phyloP scores from a whole-genome alignment of 2,797 vertebrate genomes.

The Lutjanus campechanus region DNA sequence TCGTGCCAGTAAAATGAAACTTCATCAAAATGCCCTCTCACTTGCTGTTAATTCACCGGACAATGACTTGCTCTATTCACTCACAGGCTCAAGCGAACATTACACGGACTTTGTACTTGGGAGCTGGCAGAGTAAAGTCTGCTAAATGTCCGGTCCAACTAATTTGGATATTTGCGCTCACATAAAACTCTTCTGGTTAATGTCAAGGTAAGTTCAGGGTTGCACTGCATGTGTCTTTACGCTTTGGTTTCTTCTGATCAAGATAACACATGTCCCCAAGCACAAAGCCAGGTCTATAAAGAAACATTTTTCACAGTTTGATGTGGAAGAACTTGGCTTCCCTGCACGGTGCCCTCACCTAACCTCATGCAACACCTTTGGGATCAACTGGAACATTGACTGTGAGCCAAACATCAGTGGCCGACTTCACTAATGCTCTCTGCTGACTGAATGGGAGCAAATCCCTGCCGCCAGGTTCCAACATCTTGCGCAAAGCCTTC shows the following conservation, averaged over 20 bases:
- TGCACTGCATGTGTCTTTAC: background rate
- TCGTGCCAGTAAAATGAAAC: no score
- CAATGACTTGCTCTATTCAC: no score
- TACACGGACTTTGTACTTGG: no score
- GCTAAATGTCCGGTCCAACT: no score
- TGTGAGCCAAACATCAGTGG: background rate
- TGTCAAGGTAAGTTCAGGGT: no score
- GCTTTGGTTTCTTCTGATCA: background rate
- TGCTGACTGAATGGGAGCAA: background rate
- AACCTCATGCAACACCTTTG: background rate
- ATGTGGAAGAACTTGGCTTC: background rate
- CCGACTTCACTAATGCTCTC: conserved; percentile 1
- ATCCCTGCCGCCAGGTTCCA: conserved; percentile 1
- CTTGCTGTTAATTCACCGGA: no score
- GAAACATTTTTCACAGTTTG: background rate
- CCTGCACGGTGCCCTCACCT: background rate
- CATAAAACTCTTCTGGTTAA: no score
- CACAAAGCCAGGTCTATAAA: background rate
- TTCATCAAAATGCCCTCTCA: no score
- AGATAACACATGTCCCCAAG: background rate
- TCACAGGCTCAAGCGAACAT: no score
- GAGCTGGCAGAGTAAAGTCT: no score
- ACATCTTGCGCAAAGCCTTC: background rate
- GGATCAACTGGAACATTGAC: background rate
- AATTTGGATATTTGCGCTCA: no score